Percentiles rank a stretch among this genome's conserved stretches.
Conservation (phyloP, 64 coral and sea anemone genomes). For the Pocillopora verrucosa region DNA sequence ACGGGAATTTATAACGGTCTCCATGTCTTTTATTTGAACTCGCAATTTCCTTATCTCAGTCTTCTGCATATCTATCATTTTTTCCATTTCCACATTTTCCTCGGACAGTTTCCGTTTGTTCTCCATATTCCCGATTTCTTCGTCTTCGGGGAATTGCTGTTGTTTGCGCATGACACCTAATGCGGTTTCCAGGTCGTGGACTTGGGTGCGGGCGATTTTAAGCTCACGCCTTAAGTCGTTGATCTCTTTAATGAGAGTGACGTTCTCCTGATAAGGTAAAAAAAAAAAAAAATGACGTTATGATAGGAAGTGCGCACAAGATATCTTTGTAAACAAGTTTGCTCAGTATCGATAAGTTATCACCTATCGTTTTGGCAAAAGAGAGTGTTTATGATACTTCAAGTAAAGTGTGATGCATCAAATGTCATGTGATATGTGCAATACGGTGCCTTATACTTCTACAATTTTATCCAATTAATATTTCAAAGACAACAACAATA, state of each 20-base stretch:
- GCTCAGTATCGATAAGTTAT: too few species aligned
- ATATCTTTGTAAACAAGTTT: background rate
- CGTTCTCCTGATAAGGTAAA: conserved; percentile 76
- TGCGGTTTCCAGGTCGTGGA: conserved; percentile 93
- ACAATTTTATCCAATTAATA: too few species aligned
- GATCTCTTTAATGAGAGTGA: conserved; percentile 98
- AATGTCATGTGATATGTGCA: too few species aligned
- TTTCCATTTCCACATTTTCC: conserved; percentile 79
- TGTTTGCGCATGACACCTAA: conserved; percentile 92
- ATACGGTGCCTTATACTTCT: too few species aligned
- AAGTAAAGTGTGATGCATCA: too few species aligned
- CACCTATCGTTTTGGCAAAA: too few species aligned
- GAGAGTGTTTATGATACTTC: too few species aligned
- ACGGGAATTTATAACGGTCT: conserved; percentile 62
- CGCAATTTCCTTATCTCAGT: conserved; percentile 88
- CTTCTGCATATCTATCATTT: conserved; percentile 97
- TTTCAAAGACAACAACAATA: too few species aligned
- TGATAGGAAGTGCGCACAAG: background rate
- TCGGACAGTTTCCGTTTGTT: conserved; percentile 25
- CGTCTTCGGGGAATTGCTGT: conserved; percentile 47
- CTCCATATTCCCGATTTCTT: conserved; percentile 7
- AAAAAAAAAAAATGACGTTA: background rate
- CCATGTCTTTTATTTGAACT: conserved; percentile 91
- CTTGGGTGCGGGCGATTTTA: conserved; percentile 91
- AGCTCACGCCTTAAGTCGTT: conserved; percentile 95